Evolutionary conservation across 2,113 vertebrate genomes (phyloP).

Genomic region (Nycticorax nycticorax): DNA sequence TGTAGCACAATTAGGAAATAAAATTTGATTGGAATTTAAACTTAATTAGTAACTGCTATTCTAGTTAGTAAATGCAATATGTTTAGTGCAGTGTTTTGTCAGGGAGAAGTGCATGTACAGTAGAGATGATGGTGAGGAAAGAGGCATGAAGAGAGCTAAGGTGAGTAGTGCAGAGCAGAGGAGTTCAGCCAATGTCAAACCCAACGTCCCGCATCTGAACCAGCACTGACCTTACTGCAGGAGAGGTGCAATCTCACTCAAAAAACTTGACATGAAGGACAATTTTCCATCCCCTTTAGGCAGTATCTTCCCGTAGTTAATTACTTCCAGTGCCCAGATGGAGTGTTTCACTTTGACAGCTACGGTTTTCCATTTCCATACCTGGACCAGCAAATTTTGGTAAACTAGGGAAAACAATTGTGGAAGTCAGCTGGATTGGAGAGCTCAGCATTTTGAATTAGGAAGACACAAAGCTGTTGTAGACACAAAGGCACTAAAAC

Average conservation of each 20-base stretch:
- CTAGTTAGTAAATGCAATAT: conserved; percentile 67
- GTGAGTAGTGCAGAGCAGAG: background rate
- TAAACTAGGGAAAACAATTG: background rate
- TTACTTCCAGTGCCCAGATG: background rate
- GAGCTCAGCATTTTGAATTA: background rate
- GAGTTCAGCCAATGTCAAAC: background rate
- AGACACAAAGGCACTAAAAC: background rate
- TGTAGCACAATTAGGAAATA: conserved; percentile 73
- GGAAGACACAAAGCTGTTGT: background rate
- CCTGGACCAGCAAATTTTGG: background rate
- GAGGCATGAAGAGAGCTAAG: background rate
- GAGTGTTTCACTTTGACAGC: background rate
- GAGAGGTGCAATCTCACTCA: fast-evolving
- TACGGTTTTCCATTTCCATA: background rate
- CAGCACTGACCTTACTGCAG: background rate
- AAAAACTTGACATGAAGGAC: background rate
- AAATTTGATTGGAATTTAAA: conserved; percentile 74
- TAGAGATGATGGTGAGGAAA: background rate
- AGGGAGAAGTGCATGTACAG: background rate
- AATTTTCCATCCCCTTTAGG: background rate
- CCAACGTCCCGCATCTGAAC: background rate
- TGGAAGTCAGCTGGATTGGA: background rate
- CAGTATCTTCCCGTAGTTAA: background rate
- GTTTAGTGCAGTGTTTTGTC: background rate
- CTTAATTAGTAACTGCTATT: conserved; percentile 62